These are phyloP conservation scores for Reinhardtius hippoglossoides DNA, from an alignment of 2,113 vertebrate species.

Conservation along the genomic window DNA sequence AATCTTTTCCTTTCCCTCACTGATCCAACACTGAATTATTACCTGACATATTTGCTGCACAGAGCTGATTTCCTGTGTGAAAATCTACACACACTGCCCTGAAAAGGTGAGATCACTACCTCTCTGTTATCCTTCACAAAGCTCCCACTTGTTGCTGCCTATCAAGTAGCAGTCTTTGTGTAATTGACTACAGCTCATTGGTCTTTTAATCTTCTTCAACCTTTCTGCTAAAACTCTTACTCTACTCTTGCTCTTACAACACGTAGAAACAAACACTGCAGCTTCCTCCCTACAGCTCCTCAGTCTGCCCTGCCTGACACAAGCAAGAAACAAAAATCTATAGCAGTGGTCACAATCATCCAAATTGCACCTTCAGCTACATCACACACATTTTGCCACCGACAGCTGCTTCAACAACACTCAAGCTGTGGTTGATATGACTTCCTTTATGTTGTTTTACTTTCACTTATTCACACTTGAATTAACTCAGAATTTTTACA, in stretches of 20 bases:
- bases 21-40: neutral
- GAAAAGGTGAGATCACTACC: neutral
- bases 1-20: constrained; percentile 3
- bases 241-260: constrained; percentile 7
- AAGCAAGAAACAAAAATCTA: neutral
- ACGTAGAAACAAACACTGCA: neutral
- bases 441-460: neutral
- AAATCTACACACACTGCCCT: neutral
- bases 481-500: neutral
- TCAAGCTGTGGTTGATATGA: neutral
- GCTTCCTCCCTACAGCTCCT: neutral
- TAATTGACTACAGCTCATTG: neutral
- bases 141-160: neutral
- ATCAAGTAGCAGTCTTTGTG: constrained; percentile 4
- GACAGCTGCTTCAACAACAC: constrained; percentile 7
- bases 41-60: constrained; percentile 6
- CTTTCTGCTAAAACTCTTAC: neutral
- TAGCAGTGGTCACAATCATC: constrained; percentile 3
- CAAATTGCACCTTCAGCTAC: constrained; percentile 9
- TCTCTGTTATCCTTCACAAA: constrained; percentile 10
- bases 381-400: neutral
- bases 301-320: neutral
- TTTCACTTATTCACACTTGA: neutral
- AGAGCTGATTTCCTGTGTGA: neutral
- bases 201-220: neutral